Percentiles rank a stretch among this genome's conserved stretches.
Conservation (phyloP, 2,888 invertebrate genomes). For the Sipunculus nudus region DNA sequence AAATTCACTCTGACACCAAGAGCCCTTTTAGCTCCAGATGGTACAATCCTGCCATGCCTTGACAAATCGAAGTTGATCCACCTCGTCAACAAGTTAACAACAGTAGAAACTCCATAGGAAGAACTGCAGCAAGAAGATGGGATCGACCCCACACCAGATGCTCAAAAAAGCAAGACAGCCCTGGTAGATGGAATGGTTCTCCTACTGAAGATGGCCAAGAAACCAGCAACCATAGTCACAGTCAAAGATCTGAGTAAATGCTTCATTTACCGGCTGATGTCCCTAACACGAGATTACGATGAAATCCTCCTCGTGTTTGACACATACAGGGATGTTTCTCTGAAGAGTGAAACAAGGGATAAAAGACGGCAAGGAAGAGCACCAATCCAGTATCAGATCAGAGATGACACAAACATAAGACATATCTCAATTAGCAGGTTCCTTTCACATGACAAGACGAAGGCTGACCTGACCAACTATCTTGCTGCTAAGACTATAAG, state of each 20-base stretch:
- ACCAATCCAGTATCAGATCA: slow-evolving; percentile 15
- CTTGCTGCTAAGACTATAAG: slow-evolving; percentile 20
- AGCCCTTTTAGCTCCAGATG: too few relatives aligned
- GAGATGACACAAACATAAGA: slow-evolving; percentile 20
- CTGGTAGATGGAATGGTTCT: slow-evolving; percentile 23
- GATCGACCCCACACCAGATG: too few relatives aligned
- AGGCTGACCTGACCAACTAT: slow-evolving; percentile 16
- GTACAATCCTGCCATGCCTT: too few relatives aligned
- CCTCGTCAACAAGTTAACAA: too few relatives aligned
- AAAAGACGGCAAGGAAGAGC: slow-evolving; percentile 6
- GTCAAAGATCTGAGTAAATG: slow-evolving; percentile 12
- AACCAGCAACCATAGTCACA: slow-evolving; percentile 1
- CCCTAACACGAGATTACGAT: slow-evolving; percentile 15
- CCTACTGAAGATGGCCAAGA: slow-evolving; percentile 16
- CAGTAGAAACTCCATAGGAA: too few relatives aligned
- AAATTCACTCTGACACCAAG: too few relatives aligned
- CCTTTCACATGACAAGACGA: slow-evolving; percentile 23
- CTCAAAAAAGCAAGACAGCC: slow-evolving; percentile 17
- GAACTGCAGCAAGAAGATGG: too few relatives aligned
- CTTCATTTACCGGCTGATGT: too few relatives aligned
- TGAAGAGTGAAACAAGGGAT: slow-evolving; percentile 18
- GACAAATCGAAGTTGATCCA: too few relatives aligned
- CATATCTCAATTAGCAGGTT: slow-evolving; percentile 21
- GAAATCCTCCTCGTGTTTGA: slow-evolving; percentile 22
- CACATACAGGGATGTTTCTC: slow-evolving; percentile 20